phyloP scores from a whole-genome alignment of 2,888 invertebrate species.

The Alloplasta piceator region DNA sequence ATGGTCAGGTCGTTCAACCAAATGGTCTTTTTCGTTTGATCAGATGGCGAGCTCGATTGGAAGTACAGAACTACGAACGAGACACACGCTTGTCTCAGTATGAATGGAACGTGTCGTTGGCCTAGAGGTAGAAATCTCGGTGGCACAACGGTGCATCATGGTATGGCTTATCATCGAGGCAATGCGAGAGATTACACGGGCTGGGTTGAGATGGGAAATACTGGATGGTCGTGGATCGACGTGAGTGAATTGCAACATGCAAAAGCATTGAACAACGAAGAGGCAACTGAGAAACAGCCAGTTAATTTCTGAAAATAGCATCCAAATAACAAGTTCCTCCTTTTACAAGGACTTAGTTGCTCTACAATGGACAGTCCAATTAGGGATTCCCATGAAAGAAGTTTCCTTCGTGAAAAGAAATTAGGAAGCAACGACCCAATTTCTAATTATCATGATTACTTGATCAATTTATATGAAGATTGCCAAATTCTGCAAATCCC shows the following conservation, averaged over 20 bases:
- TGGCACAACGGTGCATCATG: slow-evolving; percentile 89
- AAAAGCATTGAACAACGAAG: not conserved
- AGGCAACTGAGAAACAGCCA: too few species aligned
- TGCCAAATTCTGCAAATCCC: too few species aligned
- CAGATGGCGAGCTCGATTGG: slow-evolving; percentile 87
- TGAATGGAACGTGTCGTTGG: slow-evolving; percentile 86
- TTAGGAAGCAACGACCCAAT: not conserved
- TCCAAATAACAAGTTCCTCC: too few species aligned
- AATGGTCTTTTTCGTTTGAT: slow-evolving; percentile 2
- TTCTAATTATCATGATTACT: too few species aligned
- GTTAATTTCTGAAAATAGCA: too few species aligned
- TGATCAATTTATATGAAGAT: too few species aligned
- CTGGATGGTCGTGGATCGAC: slow-evolving; percentile 90
- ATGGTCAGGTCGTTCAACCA: not conserved
- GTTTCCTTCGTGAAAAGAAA: too few species aligned
- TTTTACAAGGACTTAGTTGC: too few species aligned
- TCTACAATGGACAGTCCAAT: too few species aligned
- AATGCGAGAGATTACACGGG: slow-evolving; percentile 89
- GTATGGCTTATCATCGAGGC: slow-evolving; percentile 93
- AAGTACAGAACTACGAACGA: slow-evolving; percentile 87
- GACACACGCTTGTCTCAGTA: slow-evolving; percentile 85
- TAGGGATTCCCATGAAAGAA: too few species aligned
- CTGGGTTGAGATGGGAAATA: slow-evolving; percentile 89
- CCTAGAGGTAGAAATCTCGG: slow-evolving; percentile 89
- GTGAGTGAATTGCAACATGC: slow-evolving; percentile 63